phyloP scores from a whole-genome alignment of 2,888 invertebrate species.

The Opisthograptis luteolata region DNA sequence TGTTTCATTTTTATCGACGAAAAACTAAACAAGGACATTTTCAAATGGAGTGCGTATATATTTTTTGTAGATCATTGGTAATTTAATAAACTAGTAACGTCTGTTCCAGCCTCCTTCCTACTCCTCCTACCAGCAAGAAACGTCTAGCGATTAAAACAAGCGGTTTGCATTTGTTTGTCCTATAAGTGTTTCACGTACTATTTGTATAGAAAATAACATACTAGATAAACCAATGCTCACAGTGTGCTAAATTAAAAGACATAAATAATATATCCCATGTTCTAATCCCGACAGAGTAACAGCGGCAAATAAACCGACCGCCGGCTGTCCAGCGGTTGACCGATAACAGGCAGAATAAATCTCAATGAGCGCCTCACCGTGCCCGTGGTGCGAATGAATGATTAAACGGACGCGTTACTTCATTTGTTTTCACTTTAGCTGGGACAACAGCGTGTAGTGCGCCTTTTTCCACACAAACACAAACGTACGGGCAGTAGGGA shows the following conservation, averaged over 20 bases:
- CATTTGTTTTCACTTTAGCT: conserved; percentile 80
- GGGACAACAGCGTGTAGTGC: conserved; percentile 62
- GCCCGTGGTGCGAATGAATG: conserved; percentile 71
- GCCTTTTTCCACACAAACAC: conserved; percentile 40
- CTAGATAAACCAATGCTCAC: conserved; percentile 2
- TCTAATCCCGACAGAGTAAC: conserved; percentile 35
- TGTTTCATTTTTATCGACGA: too few species aligned
- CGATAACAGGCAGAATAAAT: conserved; percentile 71
- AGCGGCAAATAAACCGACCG: conserved; percentile 32
- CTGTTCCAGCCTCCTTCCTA: too few species aligned
- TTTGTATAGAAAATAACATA: background rate
- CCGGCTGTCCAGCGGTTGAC: conserved; percentile 47
- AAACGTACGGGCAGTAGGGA: conserved; percentile 4
- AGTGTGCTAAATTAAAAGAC: conserved; percentile 23
- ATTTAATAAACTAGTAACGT: too few species aligned
- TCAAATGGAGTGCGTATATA: too few species aligned
- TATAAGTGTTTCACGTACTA: too few species aligned
- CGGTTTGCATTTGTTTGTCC: too few species aligned
- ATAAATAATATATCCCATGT: conserved; percentile 34
- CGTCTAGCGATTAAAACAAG: too few species aligned
- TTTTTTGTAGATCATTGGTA: too few species aligned
- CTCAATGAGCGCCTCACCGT: conserved; percentile 66
- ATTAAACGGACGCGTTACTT: conserved; percentile 76
- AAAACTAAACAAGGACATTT: too few species aligned
- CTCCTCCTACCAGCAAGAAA: too few species aligned